phyloP scores from a whole-genome alignment of 1,140 invertebrate species.

The Zaprionus camerounensis region DNA sequence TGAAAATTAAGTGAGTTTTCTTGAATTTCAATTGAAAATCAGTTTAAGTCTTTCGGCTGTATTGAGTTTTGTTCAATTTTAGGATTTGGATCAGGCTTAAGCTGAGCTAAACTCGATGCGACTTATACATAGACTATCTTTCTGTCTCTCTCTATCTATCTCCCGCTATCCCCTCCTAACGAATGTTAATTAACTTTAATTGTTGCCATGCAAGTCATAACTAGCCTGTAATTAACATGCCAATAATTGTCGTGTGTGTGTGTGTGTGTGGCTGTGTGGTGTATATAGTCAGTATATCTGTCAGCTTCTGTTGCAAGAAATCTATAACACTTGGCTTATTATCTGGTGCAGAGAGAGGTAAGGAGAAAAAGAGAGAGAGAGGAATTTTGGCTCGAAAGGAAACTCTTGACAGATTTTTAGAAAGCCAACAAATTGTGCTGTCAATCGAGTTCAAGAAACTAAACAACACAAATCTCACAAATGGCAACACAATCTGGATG shows the following conservation, averaged over 20 bases:
- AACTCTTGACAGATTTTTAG: conserved; percentile 44
- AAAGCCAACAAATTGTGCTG: conserved; percentile 34
- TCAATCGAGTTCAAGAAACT: conserved; percentile 36
- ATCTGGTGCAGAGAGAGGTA: background rate
- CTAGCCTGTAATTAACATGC: conserved; percentile 75
- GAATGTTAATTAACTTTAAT: conserved; percentile 79
- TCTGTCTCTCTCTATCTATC: background rate
- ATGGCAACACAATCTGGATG: conserved; percentile 1
- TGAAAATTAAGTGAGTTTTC: conserved; percentile 35
- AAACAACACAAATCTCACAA: conserved; percentile 12
- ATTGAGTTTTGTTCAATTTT: conserved; percentile 23
- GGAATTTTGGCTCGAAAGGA: conserved; percentile 21
- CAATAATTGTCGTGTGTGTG: conserved; percentile 56
- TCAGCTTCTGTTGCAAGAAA: conserved; percentile 57
- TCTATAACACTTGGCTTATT: conserved; percentile 43
- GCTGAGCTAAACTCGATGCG: background rate
- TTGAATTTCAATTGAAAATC: conserved; percentile 23
- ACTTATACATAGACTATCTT: background rate
- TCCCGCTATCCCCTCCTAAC: background rate
- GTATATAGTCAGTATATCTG: conserved; percentile 26
- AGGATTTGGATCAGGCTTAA: conserved; percentile 15
- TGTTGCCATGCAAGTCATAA: conserved; percentile 76
- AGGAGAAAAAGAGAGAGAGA: background rate
- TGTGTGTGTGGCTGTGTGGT: conserved; percentile 13
- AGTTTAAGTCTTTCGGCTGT: background rate